Percentiles rank a stretch among this genome's conserved stretches.
Conservation (phyloP, 2,113 vertebrate genomes). For the Marmota monax region DNA sequence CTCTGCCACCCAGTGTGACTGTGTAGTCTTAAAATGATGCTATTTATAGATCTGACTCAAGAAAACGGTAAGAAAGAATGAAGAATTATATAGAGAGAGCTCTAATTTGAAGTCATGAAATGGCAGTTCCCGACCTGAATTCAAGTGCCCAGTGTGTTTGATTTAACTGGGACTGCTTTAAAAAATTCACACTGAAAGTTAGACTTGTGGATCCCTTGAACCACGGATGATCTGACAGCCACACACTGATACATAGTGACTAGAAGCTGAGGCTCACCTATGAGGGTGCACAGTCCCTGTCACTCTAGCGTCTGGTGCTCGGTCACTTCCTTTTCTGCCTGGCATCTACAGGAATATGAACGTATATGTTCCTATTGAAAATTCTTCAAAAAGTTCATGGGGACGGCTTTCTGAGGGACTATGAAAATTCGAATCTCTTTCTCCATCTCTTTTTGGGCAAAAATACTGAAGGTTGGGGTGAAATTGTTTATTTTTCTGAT, state of each 20-base stretch:
- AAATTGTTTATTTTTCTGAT: not conserved
- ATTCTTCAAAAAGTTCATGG: not conserved
- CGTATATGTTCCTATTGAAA: not conserved
- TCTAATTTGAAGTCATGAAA: not conserved
- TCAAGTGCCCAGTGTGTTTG: not conserved
- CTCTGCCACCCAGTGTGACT: not conserved
- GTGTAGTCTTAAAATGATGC: not conserved
- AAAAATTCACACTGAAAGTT: not conserved
- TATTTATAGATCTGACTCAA: not conserved
- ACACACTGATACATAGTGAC: no score
- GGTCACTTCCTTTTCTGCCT: not conserved
- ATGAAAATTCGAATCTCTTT: not conserved
- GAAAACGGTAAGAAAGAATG: not conserved
- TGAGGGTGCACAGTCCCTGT: not conserved
- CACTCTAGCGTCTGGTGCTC: fast-evolving
- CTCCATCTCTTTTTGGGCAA: not conserved
- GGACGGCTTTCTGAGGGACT: not conserved
- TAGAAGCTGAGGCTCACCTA: fast-evolving
- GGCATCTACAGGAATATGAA: fast-evolving
- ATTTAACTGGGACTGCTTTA: not conserved
- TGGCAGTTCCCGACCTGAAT: not conserved
- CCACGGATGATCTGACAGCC: not conserved
- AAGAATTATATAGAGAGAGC: fast-evolving
- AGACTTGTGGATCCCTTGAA: not conserved
- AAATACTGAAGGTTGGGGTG: not conserved